These are phyloP conservation scores for Buceros bicornis DNA, from an alignment of 2,797 vertebrate species.

Conservation along the genomic window DNA sequence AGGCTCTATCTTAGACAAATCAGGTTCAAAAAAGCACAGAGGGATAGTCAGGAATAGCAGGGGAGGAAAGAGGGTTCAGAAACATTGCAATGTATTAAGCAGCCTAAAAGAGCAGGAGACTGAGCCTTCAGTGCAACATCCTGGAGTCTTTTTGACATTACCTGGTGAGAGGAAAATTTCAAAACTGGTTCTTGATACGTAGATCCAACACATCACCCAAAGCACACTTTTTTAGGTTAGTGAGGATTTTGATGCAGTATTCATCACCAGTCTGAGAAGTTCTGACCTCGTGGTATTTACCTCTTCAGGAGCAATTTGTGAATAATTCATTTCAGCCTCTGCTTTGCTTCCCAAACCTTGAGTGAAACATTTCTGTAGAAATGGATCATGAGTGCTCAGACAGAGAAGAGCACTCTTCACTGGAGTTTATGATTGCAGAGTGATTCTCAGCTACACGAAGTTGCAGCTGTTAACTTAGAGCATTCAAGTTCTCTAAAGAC, in stretches of 20 bases:
- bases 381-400: constrained; percentile 29
- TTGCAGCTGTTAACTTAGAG: constrained; percentile 24
- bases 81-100: background rate
- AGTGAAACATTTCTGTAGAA: constrained; percentile 49
- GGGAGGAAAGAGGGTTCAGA: background rate
- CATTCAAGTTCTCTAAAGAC: constrained; percentile 16
- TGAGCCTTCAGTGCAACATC: background rate
- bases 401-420: background rate
- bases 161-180: background rate
- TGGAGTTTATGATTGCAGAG: constrained; percentile 21
- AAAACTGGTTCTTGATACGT: background rate
- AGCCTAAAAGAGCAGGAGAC: background rate
- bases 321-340: constrained; percentile 38
- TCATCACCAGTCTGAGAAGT: background rate
- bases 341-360: constrained; percentile 31
- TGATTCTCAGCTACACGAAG: constrained; percentile 9
- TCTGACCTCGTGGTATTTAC: constrained; percentile 34
- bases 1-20: background rate
- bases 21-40: background rate
- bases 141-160: background rate
- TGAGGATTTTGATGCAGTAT: background rate
- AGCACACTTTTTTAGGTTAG: background rate
- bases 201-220: background rate
- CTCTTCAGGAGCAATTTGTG: constrained; percentile 34
- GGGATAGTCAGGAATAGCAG: background rate